Percentiles rank a stretch among this genome's conserved stretches.
phyloP scores from a whole-genome alignment of 2,888 invertebrate species.

The Unio delphinus region DNA sequence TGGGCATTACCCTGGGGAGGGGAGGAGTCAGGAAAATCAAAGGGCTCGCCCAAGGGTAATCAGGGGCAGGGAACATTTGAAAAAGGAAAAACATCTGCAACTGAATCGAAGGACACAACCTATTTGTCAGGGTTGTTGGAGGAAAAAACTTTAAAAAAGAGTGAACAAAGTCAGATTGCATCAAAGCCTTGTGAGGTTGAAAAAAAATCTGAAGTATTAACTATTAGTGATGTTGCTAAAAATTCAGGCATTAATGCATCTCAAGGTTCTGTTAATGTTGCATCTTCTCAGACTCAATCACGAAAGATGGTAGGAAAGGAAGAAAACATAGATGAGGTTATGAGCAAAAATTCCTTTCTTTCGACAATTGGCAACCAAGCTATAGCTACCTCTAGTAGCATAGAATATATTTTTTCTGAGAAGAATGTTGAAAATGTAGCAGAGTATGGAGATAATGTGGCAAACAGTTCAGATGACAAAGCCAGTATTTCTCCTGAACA shows the following conservation, averaged over 20 bases:
- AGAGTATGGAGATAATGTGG: neutral
- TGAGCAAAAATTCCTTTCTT: no score
- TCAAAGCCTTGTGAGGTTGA: neutral
- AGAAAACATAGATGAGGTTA: no score
- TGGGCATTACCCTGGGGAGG: slow-evolving; percentile 34
- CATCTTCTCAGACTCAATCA: no score
- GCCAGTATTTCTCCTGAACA: neutral
- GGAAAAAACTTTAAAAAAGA: no score
- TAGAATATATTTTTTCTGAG: neutral
- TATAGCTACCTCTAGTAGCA: no score
- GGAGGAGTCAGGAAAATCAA: slow-evolving; percentile 12
- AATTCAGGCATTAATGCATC: no score
- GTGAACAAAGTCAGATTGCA: neutral
- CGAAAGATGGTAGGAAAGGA: no score
- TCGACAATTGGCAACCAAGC: no score
- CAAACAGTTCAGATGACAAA: neutral
- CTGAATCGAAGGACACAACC: neutral
- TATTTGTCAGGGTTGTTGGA: no score
- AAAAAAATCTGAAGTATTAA: neutral
- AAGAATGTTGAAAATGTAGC: slow-evolving; percentile 3
- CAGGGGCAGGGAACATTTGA: neutral
- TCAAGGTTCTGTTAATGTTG: no score
- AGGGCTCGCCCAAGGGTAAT: slow-evolving; percentile 5
- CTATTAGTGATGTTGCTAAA: no score
- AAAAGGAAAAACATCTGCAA: neutral